Conservation (phyloP, 2,797 vertebrate species). For the Hydrocynus forskahlii region DNA sequence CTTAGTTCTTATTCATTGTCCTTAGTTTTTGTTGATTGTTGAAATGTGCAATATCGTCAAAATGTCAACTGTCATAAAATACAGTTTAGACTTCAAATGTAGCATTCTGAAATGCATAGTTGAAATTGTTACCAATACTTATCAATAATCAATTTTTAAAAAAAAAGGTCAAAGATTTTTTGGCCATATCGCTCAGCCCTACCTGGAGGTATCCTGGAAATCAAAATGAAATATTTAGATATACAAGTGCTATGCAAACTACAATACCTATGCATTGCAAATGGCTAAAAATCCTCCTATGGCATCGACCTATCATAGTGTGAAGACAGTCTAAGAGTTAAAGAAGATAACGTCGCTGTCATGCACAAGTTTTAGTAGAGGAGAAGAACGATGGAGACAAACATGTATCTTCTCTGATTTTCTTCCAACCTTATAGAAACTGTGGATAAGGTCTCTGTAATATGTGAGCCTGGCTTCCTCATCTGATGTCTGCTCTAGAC, state of each 20-base stretch:
- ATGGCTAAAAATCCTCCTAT: neutral
- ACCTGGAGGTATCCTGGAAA: conserved; percentile 5
- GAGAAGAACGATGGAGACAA: conserved; percentile 2
- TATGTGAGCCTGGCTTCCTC: neutral
- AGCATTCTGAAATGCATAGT: neutral
- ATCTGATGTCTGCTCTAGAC: neutral
- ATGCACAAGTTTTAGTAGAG: neutral
- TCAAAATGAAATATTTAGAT: neutral
- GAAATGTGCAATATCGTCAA: too few species aligned
- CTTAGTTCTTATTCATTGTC: too few species aligned
- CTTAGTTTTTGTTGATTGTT: too few species aligned
- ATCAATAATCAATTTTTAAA: neutral
- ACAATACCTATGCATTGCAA: neutral
- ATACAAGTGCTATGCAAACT: neutral
- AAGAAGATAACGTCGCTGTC: neutral
- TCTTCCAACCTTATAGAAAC: neutral
- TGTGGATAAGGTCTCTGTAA: conserved; percentile 5
- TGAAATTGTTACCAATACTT: neutral
- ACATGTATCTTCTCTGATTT: neutral
- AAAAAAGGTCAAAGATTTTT: neutral
- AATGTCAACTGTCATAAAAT: too few species aligned
- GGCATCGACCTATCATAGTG: neutral
- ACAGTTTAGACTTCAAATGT: neutral
- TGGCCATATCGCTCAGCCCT: neutral
- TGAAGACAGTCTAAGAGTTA: neutral